These are phyloP conservation scores for Phalacrocorax pelagicus DNA, from an alignment of 2,113 vertebrate species.

Conservation along the genomic window DNA sequence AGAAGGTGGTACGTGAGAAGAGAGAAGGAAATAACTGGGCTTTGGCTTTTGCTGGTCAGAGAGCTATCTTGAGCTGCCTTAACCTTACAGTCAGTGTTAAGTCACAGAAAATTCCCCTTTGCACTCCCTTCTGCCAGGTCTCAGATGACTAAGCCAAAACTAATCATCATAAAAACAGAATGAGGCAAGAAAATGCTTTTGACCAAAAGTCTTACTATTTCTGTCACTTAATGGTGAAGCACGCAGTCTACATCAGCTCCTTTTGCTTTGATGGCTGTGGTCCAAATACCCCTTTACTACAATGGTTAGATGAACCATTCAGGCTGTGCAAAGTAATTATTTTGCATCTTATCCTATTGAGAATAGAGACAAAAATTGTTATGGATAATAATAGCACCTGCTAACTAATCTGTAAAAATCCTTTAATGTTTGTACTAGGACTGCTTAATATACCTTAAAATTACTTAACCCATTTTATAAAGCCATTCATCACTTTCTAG, in stretches of 20 bases:
- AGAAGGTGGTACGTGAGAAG: background rate
- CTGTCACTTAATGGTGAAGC: background rate
- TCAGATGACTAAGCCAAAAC: background rate
- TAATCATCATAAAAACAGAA: background rate
- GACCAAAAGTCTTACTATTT: background rate
- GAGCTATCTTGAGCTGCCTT: background rate
- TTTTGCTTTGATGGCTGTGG: background rate
- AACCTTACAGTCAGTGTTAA: background rate
- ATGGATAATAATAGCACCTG: background rate
- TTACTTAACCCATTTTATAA: background rate
- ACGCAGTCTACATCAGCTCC: background rate
- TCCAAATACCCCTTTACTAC: background rate
- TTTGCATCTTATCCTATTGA: background rate
- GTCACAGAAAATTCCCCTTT: constrained; percentile 2
- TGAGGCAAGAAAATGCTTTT: background rate
- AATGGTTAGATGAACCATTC: background rate
- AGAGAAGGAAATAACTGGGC: background rate
- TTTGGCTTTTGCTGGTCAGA: background rate
- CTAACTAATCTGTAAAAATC: background rate
- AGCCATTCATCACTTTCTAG: background rate
- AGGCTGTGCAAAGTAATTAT: background rate
- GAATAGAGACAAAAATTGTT: background rate
- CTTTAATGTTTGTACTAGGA: background rate
- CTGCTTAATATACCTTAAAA: background rate
- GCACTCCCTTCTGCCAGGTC: background rate